phyloP scores from a whole-genome alignment of 2,113 vertebrate genomes.

The Serilophus lunatus region DNA sequence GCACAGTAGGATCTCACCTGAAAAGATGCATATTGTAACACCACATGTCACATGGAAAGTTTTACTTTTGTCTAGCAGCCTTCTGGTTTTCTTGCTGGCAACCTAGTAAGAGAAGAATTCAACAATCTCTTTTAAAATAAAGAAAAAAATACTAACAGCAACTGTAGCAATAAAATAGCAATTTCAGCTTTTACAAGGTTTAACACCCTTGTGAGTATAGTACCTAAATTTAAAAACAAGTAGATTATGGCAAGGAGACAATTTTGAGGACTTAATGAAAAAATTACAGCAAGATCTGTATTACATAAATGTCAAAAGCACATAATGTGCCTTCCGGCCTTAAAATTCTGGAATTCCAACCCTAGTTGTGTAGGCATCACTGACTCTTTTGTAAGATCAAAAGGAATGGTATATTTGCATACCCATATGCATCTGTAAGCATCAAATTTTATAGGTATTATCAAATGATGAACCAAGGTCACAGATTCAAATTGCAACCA shows the following conservation, averaged over 20 bases:
- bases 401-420: background rate
- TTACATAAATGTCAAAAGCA: background rate
- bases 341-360: background rate
- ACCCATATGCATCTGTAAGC: background rate
- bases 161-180: background rate
- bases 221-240: background rate
- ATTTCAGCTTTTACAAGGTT: background rate
- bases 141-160: background rate
- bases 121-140: slow-evolving; percentile 13
- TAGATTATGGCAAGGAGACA: background rate
- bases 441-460: background rate
- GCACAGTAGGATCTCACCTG: slow-evolving; percentile 74
- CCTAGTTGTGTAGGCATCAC: background rate
- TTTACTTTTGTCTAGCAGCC: slow-evolving; percentile 89
- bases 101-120: slow-evolving; percentile 75
- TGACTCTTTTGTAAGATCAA: background rate
- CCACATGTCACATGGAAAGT: slow-evolving; percentile 90
- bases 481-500: background rate
- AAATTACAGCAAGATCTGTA: background rate
- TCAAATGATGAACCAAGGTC: background rate
- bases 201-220: background rate
- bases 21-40: slow-evolving; percentile 87
- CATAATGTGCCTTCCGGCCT: background rate
- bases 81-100: slow-evolving; percentile 84
- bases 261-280: background rate